Base-by-base conservation (phyloP, 64 coral and sea anemone species). In the Dendronephthya gigantea region DNA sequence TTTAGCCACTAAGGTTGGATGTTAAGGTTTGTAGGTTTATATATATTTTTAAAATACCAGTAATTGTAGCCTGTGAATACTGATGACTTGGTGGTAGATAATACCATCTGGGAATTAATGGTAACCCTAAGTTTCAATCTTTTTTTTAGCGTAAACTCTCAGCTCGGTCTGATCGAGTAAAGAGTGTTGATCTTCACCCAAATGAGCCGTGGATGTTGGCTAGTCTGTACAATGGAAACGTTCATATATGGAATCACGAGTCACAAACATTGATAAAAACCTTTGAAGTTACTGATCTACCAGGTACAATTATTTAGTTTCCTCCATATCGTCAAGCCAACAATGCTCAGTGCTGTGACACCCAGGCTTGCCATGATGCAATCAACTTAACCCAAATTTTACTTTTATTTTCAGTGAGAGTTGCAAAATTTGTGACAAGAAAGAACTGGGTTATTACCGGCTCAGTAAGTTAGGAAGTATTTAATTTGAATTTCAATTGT, bases 151-250 rank as follows among this genome's bases (percentile, higher is more conserved):
- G 95, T 48, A 98, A 98, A 66, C 89, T 98, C 1, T 98, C 95
- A 81, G 95, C 95, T 34, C 89, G 95, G 23, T 98, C 95, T 40
- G 95, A 98, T 69, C 92, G 95, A 69, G 95, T 98, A 23, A 98
- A 98, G 28, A 93, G 91, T 85, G 95, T 98, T 41, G 95, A 98
- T 41, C 87, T 98, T 75, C 95, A 98, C 75, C 95, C 95, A 16
- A 90, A 82, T 33, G 95, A 98, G 36, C 92, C 92, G 79, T 98
- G 95, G 95, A 98, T 98, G 95, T 59, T 98, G 14, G 92, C 91
- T 31, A 98, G 95, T 88, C 90, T 98, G 8, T 98, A 98, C 8
- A 98, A 98, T 88, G 95, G 95, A 19, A 98, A 98, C 88, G 95
- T 98, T 15, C 95, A 98, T 50, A 88, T 98, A 19, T 98, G 95